These are phyloP conservation scores for Acanthopleura granulata DNA, from an alignment of 2,888 invertebrate species.

Conservation along the genomic window DNA sequence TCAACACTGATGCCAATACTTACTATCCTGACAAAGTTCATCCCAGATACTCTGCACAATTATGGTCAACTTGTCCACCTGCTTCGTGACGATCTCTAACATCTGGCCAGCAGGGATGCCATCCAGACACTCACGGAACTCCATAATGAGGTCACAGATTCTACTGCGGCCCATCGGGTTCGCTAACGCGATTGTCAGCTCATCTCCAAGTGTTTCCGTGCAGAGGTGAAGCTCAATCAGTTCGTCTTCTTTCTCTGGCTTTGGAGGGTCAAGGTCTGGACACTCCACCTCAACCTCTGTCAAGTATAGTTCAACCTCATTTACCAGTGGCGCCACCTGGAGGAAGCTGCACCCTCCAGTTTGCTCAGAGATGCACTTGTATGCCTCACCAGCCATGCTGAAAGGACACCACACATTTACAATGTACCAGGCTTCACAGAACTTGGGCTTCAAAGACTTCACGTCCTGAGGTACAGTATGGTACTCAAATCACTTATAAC, in stretches of 20 bases:
- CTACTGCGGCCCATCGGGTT: neutral
- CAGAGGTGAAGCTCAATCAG: neutral
- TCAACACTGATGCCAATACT: neutral
- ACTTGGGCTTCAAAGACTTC: too few species aligned
- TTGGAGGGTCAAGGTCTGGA: neutral
- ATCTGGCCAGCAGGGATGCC: constrained; percentile 1
- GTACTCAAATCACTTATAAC: too few species aligned
- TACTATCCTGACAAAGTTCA: neutral
- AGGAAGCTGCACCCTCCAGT: neutral
- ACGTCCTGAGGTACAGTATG: too few species aligned
- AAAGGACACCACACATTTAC: neutral
- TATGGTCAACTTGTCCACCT: neutral
- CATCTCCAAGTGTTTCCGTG: neutral
- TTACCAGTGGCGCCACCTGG: neutral
- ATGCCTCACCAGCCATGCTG: neutral
- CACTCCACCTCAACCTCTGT: neutral
- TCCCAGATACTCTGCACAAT: neutral
- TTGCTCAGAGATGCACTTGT: neutral
- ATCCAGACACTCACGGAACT: neutral
- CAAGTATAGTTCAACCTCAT: neutral
- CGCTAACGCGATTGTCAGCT: neutral
- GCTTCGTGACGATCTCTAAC: neutral
- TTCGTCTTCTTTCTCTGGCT: neutral
- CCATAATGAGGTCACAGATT: neutral
- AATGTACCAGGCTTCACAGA: too few species aligned